Evolutionary conservation across 2,797 vertebrate species (phyloP).

Genomic region (Allobates femoralis): DNA sequence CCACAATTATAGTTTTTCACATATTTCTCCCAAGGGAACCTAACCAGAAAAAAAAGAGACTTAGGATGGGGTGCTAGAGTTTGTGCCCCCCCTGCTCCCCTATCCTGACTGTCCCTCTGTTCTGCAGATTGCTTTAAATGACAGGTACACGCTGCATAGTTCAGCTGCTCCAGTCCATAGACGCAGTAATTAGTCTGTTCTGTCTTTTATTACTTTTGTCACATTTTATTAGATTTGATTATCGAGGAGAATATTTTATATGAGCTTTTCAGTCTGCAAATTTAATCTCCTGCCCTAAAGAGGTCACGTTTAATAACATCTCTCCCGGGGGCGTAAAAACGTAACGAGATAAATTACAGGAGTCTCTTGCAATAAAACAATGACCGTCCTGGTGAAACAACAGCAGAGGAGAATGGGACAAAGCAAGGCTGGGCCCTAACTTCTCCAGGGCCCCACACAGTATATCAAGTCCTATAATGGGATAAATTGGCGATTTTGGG

Average conservation of each 20-base stretch:
- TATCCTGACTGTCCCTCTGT: neutral
- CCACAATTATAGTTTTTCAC: no score
- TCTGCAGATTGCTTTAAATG: slow-evolving; percentile 20
- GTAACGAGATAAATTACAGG: slow-evolving; percentile 20
- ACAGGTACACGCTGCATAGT: slow-evolving; percentile 12
- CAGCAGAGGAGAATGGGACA: neutral
- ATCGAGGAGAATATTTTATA: slow-evolving; percentile 44
- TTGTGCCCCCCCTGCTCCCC: neutral
- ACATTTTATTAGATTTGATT: slow-evolving; percentile 50
- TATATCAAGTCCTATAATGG: neutral
- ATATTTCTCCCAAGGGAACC: no score
- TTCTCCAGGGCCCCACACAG: neutral
- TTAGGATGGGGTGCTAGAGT: neutral
- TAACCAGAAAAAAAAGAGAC: no score
- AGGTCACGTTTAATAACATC: slow-evolving; percentile 53
- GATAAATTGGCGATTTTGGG: no score
- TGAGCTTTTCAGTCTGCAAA: slow-evolving; percentile 19
- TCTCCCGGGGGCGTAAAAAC: slow-evolving; percentile 4
- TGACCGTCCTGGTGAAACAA: neutral
- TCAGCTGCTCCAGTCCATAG: slow-evolving; percentile 11
- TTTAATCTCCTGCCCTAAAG: slow-evolving; percentile 50
- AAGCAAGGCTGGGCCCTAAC: neutral
- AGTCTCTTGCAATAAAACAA: neutral
- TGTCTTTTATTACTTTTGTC: slow-evolving; percentile 51
- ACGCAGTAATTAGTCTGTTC: slow-evolving; percentile 31